Conservation (phyloP, 2,888 invertebrate species). For the Fabriciana adippe region DNA sequence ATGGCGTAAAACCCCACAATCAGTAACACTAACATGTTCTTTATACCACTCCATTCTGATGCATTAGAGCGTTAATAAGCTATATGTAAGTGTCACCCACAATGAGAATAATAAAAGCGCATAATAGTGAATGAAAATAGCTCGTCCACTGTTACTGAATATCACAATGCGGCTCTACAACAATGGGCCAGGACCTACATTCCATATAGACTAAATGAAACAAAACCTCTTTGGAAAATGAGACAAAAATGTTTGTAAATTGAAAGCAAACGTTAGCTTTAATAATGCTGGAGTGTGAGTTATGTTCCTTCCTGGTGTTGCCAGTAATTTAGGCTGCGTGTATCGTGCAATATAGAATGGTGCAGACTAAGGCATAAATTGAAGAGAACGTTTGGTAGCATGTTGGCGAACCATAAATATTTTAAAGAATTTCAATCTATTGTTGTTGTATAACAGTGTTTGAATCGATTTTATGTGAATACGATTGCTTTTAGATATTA, state of each 20-base stretch:
- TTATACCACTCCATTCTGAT: constrained; percentile 38
- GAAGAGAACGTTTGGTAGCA: constrained; percentile 38
- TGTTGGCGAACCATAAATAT: constrained; percentile 38
- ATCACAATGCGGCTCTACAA: constrained; percentile 71
- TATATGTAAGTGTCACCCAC: constrained; percentile 65
- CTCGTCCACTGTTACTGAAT: constrained; percentile 70
- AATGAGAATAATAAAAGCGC: constrained; percentile 73
- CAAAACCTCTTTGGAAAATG: constrained; percentile 66
- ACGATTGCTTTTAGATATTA: background rate
- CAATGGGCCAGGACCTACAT: constrained; percentile 71
- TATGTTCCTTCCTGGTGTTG: constrained; percentile 40
- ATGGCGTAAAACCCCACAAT: constrained; percentile 19
- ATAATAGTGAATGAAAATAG: constrained; percentile 78
- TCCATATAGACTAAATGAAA: constrained; percentile 70
- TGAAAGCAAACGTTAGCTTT: constrained; percentile 51
- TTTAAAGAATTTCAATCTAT: constrained; percentile 39
- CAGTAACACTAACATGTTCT: constrained; percentile 25
- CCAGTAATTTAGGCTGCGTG: constrained; percentile 40
- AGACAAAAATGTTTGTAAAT: constrained; percentile 67
- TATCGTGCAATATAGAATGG: constrained; percentile 40
- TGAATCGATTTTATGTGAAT: constrained; percentile 27
- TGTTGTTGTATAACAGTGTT: constrained; percentile 19
- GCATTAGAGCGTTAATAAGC: constrained; percentile 53
- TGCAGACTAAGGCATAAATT: constrained; percentile 40
- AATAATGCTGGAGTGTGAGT: constrained; percentile 43